These are phyloP conservation scores for Perognathus longimembris DNA, from an alignment of 2,113 vertebrate species.

Conservation along the genomic window DNA sequence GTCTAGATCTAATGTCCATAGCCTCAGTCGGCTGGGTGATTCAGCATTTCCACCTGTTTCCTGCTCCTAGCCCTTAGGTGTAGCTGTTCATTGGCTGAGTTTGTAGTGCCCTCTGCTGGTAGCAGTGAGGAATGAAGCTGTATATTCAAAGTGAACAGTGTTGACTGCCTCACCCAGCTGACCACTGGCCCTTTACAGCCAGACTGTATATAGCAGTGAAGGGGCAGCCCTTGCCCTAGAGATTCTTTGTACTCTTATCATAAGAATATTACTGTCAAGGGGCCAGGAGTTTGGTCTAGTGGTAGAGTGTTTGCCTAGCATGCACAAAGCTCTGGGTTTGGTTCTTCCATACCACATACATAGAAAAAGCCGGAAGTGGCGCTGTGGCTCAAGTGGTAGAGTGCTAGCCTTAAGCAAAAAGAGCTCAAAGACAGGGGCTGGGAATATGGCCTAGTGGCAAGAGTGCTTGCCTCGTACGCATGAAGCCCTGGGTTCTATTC, in stretches of 20 bases:
- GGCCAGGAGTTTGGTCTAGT: no score
- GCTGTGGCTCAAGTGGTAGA: no score
- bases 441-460: no score
- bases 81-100: background rate
- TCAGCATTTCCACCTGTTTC: constrained; percentile 74
- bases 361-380: no score
- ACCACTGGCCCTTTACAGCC: background rate
- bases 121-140: background rate
- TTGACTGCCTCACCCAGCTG: background rate
- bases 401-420: no score
- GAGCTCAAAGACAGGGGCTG: no score
- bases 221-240: background rate
- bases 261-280: constrained; percentile 4
- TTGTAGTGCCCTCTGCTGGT: constrained; percentile 74
- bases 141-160: background rate
- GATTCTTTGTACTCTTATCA: constrained; percentile 12
- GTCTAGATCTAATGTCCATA: background rate
- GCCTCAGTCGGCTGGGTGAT: background rate
- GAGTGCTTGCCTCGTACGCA: no score
- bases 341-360: no score
- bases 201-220: background rate
- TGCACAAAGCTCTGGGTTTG: no score
- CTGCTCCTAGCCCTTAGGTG: background rate
- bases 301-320: no score
- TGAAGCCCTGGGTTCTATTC: no score